Evolutionary conservation across 2,113 vertebrate species (phyloP).

Genomic region (Lepisosteus oculatus): DNA sequence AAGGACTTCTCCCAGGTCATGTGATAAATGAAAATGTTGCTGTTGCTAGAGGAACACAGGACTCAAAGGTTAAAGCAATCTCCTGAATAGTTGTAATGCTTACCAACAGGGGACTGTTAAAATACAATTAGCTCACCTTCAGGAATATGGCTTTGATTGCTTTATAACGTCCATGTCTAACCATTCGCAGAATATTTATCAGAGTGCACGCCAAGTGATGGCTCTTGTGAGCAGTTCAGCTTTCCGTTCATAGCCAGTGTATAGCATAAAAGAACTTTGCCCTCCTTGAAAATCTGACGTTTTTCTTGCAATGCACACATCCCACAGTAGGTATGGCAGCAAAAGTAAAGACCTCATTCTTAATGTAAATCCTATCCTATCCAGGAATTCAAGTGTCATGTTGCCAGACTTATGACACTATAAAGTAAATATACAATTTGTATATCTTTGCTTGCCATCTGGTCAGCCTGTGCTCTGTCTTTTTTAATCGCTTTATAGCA

Average conservation of each 20-base stretch:
- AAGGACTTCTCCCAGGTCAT: too few species aligned
- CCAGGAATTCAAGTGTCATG: too few species aligned
- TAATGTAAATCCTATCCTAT: too few species aligned
- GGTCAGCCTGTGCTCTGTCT: too few species aligned
- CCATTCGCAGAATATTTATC: not conserved
- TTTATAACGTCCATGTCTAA: not conserved
- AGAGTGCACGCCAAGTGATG: not conserved
- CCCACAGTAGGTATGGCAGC: too few species aligned
- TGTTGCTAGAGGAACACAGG: constrained; percentile 1
- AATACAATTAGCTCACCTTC: not conserved
- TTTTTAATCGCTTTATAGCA: too few species aligned
- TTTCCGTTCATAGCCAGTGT: not conserved
- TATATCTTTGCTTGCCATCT: too few species aligned
- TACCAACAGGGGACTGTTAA: not conserved
- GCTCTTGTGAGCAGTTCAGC: not conserved
- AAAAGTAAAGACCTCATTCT: too few species aligned
- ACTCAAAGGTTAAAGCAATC: constrained; percentile 11
- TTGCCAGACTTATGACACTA: too few species aligned
- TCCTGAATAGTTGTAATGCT: not conserved
- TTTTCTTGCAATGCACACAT: not conserved
- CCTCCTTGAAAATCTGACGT: not conserved
- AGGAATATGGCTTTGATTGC: not conserved
- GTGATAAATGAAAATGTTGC: not conserved
- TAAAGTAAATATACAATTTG: too few species aligned
- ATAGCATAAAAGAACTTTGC: not conserved